phyloP scores from a whole-genome alignment of 1,140 invertebrate genomes.

The Drosophila asahinai region DNA sequence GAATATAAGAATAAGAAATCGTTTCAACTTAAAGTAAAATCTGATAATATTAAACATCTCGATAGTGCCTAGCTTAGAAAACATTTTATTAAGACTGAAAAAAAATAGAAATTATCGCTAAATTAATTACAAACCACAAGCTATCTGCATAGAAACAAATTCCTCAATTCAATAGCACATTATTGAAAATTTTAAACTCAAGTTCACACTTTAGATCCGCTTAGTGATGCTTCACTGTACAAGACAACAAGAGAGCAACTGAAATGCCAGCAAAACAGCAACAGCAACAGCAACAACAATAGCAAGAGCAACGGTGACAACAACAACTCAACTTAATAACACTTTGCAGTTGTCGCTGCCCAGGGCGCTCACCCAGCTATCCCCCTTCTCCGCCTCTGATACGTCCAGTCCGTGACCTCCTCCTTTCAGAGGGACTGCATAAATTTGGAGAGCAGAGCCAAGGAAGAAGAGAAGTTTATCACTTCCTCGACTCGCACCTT shows the following conservation, averaged over 20 bases:
- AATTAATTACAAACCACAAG: neutral
- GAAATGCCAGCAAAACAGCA: constrained; percentile 9
- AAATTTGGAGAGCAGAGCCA: constrained; percentile 39
- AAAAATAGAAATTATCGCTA: too few species aligned
- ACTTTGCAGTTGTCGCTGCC: constrained; percentile 61
- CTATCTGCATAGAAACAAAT: too few species aligned
- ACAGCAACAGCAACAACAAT: constrained; percentile 21
- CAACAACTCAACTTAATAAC: constrained; percentile 69
- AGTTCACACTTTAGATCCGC: neutral
- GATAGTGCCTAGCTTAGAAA: too few species aligned
- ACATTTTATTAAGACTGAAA: too few species aligned
- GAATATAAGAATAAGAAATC: too few species aligned
- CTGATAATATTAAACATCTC: too few species aligned
- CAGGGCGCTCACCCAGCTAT: constrained; percentile 30
- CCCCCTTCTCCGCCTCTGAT: neutral
- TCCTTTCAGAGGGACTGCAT: constrained; percentile 33
- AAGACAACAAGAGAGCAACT: constrained; percentile 31
- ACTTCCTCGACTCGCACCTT: constrained; percentile 19
- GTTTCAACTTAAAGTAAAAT: too few species aligned
- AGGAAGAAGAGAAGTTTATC: constrained; percentile 24
- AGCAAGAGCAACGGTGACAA: constrained; percentile 40
- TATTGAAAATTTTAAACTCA: too few species aligned
- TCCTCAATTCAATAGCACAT: too few species aligned
- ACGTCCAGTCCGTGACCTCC: constrained; percentile 1
- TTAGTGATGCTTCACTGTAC: constrained; percentile 5